Percentiles rank a stretch among this genome's conserved stretches.
These are phyloP conservation scores for Oxyura jamaicensis DNA, from an alignment of 2,113 vertebrate species.

Conservation along the genomic window DNA sequence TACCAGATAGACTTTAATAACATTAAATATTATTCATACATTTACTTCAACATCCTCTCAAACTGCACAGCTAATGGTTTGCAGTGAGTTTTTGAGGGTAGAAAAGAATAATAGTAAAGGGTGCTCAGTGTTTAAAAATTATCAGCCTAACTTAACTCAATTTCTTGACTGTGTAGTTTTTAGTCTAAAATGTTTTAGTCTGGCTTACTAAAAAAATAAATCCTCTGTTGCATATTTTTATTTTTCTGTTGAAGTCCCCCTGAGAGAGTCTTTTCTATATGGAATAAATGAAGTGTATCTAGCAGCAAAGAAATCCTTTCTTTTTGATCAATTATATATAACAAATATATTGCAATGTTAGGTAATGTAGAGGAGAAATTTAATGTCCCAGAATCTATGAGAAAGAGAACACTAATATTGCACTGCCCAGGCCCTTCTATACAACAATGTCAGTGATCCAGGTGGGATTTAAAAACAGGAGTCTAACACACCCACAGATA, in stretches of 20 bases:
- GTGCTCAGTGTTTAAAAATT: neutral
- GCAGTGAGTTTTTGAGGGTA: neutral
- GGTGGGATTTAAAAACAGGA: neutral
- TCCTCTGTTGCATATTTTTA: neutral
- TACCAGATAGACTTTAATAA: neutral
- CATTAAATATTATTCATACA: neutral
- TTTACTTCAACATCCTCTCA: neutral
- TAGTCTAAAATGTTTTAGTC: neutral
- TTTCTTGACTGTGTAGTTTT: neutral
- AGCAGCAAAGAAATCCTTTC: neutral
- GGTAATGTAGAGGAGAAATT: neutral
- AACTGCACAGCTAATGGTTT: neutral
- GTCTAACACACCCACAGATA: neutral
- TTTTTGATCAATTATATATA: neutral
- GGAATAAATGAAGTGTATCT: neutral
- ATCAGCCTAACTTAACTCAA: neutral
- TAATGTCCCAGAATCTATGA: neutral
- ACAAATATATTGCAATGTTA: neutral
- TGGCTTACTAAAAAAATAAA: neutral
- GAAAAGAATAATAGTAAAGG: neutral
- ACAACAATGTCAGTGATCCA: neutral
- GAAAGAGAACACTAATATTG: neutral
- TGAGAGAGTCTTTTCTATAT: neutral
- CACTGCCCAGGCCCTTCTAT: neutral
- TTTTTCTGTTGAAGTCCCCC: fast-evolving